phyloP scores from a whole-genome alignment of 1,140 invertebrate genomes.

The Trachymyrmex septentrionalis region DNA sequence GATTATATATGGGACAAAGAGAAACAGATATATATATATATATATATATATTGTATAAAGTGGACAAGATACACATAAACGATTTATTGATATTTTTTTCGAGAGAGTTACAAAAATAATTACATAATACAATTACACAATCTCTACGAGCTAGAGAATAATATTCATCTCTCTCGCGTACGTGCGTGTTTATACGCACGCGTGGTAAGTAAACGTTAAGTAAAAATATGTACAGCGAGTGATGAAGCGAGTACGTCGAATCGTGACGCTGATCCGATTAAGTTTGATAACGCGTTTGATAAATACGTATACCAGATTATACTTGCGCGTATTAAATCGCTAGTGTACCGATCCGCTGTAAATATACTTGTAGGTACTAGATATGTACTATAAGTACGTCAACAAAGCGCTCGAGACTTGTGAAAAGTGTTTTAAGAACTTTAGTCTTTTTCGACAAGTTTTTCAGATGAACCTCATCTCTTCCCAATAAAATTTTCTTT shows the following conservation, averaged over 20 bases:
- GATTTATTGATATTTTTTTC: conserved; percentile 42
- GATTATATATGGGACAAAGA: neutral
- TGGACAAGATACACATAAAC: conserved; percentile 21
- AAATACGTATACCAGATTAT: neutral
- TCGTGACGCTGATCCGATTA: neutral
- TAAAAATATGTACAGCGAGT: conserved; percentile 14
- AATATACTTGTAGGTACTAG: too few relatives aligned
- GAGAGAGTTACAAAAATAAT: conserved; percentile 51
- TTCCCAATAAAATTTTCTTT: neutral
- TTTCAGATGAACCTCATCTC: neutral
- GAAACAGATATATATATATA: neutral
- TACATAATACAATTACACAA: neutral
- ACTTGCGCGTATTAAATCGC: neutral
- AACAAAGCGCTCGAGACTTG: neutral
- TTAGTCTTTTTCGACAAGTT: neutral
- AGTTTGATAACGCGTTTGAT: neutral
- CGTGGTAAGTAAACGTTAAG: neutral
- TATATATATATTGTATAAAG: neutral
- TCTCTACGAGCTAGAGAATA: neutral
- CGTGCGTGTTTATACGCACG: neutral
- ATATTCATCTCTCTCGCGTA: neutral
- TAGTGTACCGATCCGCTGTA: neutral
- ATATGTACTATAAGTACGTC: neutral
- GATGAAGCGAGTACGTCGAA: neutral
- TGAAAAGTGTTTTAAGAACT: neutral